phyloP scores from a whole-genome alignment of 2,888 invertebrate genomes.

The Glyphotaelius pellucidus region DNA sequence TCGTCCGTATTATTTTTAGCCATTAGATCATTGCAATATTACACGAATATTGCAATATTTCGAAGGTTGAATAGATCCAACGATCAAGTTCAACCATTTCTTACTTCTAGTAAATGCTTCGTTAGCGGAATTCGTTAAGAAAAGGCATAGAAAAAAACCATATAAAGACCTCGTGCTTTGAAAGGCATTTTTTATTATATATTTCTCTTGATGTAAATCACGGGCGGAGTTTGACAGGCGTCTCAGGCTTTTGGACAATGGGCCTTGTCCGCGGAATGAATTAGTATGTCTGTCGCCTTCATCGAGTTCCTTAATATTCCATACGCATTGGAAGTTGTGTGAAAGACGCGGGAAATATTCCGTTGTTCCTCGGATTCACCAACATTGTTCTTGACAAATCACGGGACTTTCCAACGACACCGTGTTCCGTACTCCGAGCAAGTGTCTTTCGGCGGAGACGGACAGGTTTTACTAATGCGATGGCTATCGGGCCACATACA shows the following conservation, averaged over 20 bases:
- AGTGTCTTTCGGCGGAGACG: conserved; percentile 37
- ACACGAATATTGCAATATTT: background rate
- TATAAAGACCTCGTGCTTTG: conserved; percentile 12
- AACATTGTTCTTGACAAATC: conserved; percentile 42
- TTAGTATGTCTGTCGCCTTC: conserved; percentile 55
- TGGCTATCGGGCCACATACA: background rate
- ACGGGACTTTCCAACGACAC: conserved; percentile 52
- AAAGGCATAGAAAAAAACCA: background rate
- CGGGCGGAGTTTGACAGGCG: conserved; percentile 24
- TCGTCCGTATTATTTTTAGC: conserved; percentile 25
- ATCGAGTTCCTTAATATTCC: conserved; percentile 45
- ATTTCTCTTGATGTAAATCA: conserved; percentile 6
- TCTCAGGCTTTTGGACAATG: conserved; percentile 38
- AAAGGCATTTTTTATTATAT: conserved; percentile 13
- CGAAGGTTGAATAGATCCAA: background rate
- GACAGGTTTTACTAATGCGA: conserved; percentile 57
- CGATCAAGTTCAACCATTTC: background rate
- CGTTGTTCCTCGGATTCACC: conserved; percentile 59
- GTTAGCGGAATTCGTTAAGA: background rate
- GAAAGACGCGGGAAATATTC: conserved; percentile 57
- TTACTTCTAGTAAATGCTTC: background rate
- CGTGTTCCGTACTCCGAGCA: background rate
- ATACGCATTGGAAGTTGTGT: conserved; percentile 45
- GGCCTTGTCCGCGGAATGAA: conserved; percentile 28
- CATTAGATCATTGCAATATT: conserved; percentile 18